phyloP scores from a whole-genome alignment of 2,113 vertebrate genomes.

The Anthoscopus minutus region DNA sequence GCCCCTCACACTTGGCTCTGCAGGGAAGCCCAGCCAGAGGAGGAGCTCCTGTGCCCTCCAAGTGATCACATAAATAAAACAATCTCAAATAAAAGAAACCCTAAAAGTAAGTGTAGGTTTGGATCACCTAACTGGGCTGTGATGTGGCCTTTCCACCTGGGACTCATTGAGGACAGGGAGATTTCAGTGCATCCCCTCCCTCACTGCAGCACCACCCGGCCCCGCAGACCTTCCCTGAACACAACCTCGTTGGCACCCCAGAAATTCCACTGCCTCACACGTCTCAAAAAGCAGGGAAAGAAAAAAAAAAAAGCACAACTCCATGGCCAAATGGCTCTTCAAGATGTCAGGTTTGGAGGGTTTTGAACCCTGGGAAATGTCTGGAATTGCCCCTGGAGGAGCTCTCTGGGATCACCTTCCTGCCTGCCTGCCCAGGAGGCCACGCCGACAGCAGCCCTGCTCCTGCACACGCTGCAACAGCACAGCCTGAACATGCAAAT shows the following conservation, averaged over 20 bases:
- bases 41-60: accelerated
- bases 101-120: not conserved
- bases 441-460: not conserved
- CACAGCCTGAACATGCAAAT: not conserved
- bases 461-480: not conserved
- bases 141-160: not conserved
- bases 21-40: not conserved
- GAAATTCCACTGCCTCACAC: accelerated
- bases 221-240: not conserved
- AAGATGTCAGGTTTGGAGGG: not conserved
- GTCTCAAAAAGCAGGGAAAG: not conserved
- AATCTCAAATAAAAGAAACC: not conserved
- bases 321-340: accelerated
- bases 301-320: too few relatives aligned
- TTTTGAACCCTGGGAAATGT: not conserved
- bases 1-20: not conserved
- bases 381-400: not conserved
- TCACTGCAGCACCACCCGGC: not conserved
- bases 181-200: not conserved
- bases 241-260: not conserved
- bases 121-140: not conserved
- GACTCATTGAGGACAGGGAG: not conserved
- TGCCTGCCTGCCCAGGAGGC: accelerated
- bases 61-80: not conserved
- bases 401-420: not conserved